Conservation (phyloP, 2,888 invertebrate genomes). For the Metopia argyrocephala region DNA sequence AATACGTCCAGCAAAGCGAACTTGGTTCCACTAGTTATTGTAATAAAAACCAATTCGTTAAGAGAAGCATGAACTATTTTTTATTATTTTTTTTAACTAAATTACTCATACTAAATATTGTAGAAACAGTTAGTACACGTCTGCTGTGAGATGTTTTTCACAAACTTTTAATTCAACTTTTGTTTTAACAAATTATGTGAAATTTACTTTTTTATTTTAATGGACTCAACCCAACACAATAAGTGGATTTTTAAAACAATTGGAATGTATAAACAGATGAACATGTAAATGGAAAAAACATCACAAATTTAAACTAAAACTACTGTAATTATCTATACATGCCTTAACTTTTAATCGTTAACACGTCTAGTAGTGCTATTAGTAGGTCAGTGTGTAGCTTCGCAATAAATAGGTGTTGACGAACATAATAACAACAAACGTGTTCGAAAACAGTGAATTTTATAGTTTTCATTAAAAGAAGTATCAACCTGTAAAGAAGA, state of each 20-base stretch:
- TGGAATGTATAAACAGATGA: neutral
- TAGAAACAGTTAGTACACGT: neutral
- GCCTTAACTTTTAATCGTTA: slow-evolving; percentile 29
- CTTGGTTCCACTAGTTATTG: too few relatives aligned
- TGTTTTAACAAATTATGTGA: slow-evolving; percentile 13
- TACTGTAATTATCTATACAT: slow-evolving; percentile 40
- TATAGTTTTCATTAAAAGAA: slow-evolving; percentile 40
- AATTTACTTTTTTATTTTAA: slow-evolving; percentile 9
- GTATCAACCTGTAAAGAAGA: too few relatives aligned
- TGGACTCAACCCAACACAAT: neutral
- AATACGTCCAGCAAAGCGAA: too few relatives aligned
- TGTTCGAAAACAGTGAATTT: slow-evolving; percentile 4
- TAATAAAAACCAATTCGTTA: too few relatives aligned
- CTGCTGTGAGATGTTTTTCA: neutral
- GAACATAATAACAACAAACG: slow-evolving; percentile 1
- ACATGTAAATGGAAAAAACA: neutral
- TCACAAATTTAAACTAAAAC: neutral
- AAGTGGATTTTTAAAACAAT: neutral
- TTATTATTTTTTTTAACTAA: too few relatives aligned
- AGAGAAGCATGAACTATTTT: too few relatives aligned
- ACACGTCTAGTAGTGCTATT: slow-evolving; percentile 40
- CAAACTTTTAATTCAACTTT: neutral
- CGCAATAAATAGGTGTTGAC: slow-evolving; percentile 10
- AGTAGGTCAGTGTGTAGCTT: slow-evolving; percentile 53
- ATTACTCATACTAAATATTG: neutral